Evolutionary conservation across 1,140 invertebrate genomes (phyloP).

Genomic region (Drosophila grimshawi): DNA sequence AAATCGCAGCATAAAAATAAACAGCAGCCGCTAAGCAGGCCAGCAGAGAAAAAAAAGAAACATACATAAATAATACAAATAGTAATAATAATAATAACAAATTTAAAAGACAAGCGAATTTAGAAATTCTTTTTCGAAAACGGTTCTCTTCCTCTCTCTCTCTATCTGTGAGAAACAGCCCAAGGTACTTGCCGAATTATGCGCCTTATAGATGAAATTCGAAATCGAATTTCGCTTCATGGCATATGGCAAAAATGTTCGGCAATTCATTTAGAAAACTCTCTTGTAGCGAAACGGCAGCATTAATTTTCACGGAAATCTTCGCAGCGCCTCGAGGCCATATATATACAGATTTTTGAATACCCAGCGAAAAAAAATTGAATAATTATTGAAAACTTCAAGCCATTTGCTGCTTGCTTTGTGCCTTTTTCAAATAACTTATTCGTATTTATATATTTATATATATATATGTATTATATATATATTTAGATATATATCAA

Average conservation of each 20-base stretch:
- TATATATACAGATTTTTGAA: conserved; percentile 33
- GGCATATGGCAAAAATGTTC: conserved; percentile 32
- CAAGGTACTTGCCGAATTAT: conserved; percentile 26
- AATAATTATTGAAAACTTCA: conserved; percentile 26
- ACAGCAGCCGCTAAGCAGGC: conserved; percentile 33
- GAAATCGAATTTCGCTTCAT: conserved; percentile 53
- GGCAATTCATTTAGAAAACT: conserved; percentile 79
- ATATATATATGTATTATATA: conserved; percentile 33
- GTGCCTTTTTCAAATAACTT: conserved; percentile 44
- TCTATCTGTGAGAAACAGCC: conserved; percentile 3
- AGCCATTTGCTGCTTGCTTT: conserved; percentile 33
- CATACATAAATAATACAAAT: conserved; percentile 38
- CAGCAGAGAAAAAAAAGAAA: conserved; percentile 6
- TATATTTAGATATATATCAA: conserved; percentile 32
- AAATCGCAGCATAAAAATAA: conserved; percentile 50
- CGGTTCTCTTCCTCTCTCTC: neutral
- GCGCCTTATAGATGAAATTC: conserved; percentile 15
- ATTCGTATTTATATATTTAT: conserved; percentile 18
- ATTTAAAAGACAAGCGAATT: conserved; percentile 11
- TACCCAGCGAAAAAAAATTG: neutral
- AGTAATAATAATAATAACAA: conserved; percentile 34
- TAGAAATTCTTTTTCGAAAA: conserved; percentile 24
- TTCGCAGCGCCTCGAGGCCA: conserved; percentile 75
- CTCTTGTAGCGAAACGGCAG: conserved; percentile 82
- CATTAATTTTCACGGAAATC: conserved; percentile 83